Conservation (phyloP, 2,797 vertebrate species). For the Acanthurus tractus region DNA sequence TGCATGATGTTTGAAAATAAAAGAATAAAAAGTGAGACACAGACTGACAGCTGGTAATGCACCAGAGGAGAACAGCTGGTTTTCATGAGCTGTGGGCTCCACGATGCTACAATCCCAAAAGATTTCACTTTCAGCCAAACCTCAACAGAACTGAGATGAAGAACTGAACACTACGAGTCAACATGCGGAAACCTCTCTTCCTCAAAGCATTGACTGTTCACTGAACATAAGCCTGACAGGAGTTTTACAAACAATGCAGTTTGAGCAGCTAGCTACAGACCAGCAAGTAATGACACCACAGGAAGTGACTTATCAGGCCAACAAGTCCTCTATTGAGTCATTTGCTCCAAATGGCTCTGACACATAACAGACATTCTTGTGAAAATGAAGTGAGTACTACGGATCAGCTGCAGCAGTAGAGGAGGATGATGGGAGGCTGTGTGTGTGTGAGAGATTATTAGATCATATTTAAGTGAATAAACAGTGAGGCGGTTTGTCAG, state of each 20-base stretch:
- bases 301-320: slow-evolving; percentile 8
- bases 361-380: slow-evolving; percentile 21
- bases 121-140: not conserved
- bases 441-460: fast-evolving
- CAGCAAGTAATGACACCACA: not conserved
- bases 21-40: not conserved
- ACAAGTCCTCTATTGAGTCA: not conserved
- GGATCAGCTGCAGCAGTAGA: not conserved
- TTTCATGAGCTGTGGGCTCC: not conserved
- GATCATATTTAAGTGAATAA: slow-evolving; percentile 1
- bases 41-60: not conserved
- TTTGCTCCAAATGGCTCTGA: not conserved
- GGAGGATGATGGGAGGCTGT: not conserved
- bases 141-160: not conserved
- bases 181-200: not conserved
- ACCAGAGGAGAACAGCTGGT: not conserved
- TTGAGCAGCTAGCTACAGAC: not conserved
- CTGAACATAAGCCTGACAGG: not conserved
- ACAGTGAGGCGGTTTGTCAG: not conserved
- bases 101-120: too few species aligned
- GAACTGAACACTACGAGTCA: not conserved
- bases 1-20: not conserved
- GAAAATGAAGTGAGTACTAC: slow-evolving; percentile 6
- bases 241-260: not conserved
- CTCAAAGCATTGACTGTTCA: not conserved